Evolutionary conservation across 64 coral and sea anemone species (phyloP).

Genomic region (Orbicella faveolata): DNA sequence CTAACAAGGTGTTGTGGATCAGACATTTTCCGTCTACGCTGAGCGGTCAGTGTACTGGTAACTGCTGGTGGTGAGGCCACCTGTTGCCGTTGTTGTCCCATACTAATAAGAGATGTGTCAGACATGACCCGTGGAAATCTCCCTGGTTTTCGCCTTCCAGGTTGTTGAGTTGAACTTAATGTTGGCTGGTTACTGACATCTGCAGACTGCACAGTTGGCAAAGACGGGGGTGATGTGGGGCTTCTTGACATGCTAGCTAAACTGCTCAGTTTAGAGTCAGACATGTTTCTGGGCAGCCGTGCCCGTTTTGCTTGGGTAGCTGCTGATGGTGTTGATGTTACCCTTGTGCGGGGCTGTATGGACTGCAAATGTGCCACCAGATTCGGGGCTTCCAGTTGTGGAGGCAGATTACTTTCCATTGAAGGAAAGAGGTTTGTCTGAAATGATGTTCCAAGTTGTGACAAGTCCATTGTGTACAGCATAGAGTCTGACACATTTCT

Average conservation of each 20-base stretch:
- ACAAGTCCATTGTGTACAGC: conserved; percentile 82
- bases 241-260: conserved; percentile 51
- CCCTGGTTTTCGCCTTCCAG: conserved; percentile 56
- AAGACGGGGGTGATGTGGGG: conserved; percentile 34
- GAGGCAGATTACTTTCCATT: conserved; percentile 67
- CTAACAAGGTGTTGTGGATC: conserved; percentile 18
- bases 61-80: background rate
- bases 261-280: conserved; percentile 79
- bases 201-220: background rate
- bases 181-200: conserved; percentile 18
- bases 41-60: background rate
- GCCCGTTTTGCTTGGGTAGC: conserved; percentile 66
- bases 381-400: conserved; percentile 82
- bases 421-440: conserved; percentile 64
- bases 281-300: conserved; percentile 87
- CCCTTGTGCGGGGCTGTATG: conserved; percentile 49
- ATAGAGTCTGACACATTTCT: conserved; percentile 88
- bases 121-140: conserved; percentile 84
- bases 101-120: conserved; percentile 75
- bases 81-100: conserved; percentile 38
- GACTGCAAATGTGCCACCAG: conserved; percentile 86
- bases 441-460: conserved; percentile 69
- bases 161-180: conserved; percentile 4
- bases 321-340: conserved; percentile 18
- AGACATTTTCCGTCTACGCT: conserved; percentile 16